Conservation (phyloP, 2,797 vertebrate species). For the Dicrostonyx torquatus region DNA sequence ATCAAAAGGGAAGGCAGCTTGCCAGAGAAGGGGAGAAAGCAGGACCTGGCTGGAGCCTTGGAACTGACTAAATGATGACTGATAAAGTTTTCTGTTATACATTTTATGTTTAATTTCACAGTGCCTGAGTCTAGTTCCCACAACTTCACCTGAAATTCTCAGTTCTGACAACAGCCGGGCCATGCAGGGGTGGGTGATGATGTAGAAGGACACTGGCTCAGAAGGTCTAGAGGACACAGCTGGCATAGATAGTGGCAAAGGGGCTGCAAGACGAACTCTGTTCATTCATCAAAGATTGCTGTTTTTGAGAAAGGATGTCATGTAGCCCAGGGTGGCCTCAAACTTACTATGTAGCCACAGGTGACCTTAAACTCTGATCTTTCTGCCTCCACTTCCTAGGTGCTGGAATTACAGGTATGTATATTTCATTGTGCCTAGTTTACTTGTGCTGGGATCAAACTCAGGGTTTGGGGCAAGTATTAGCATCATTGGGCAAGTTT, state of each 20-base stretch:
- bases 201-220: not conserved
- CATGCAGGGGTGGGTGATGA: not conserved
- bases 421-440: not conserved
- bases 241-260: not conserved
- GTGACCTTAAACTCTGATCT: not conserved
- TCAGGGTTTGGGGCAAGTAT: too few relatives aligned
- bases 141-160: not conserved
- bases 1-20: not conserved
- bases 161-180: not conserved
- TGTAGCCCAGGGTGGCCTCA: not conserved
- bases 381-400: not conserved
- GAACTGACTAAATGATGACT: not conserved
- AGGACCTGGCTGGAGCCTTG: not conserved
- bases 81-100: not conserved
- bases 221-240: not conserved
- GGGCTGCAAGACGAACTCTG: not conserved
- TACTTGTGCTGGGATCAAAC: not conserved
- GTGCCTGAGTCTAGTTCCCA: not conserved
- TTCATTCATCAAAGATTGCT: not conserved
- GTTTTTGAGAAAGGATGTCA: not conserved
- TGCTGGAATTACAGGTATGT: not conserved
- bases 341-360: not conserved
- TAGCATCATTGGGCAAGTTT: too few relatives aligned
- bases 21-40: constrained; percentile 12
- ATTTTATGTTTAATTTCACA: not conserved